Evolutionary conservation across 2,888 invertebrate genomes (phyloP), one percentile per base, ranked within the genome.

Genomic region (Amiota minor): DNA sequence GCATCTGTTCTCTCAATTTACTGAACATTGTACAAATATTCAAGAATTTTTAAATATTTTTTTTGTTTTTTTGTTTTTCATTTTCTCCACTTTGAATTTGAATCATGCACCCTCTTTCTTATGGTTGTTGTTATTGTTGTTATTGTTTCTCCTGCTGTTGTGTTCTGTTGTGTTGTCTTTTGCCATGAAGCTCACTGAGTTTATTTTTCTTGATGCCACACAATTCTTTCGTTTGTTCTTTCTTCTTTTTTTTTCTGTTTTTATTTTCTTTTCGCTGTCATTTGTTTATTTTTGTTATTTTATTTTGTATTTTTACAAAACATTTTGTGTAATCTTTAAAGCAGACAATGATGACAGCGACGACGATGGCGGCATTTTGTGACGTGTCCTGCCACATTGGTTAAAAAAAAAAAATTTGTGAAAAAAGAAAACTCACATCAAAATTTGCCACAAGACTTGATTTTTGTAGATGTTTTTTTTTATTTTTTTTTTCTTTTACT

Each of bases 241-340:
- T 77, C 65, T 20, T 20, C 70, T 69, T 16, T 80, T 80, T 72
- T 68, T 49, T 68, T 46, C 16, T 64, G 64, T 45, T 11, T 49
- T 53, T 53, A 53, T 53, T 53, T 53, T 53, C 12, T 53, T 53
- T 53, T 6, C 4, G n/a, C n/a, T 53, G n/a, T 11, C 18, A 49
- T 49, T 47, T 18, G 23, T 12, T 70, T 16, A 35, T 55, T 69
- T 18, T 67, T 61, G 45, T 72, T 80, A 76, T 77, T 81, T 81
- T 83, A 80, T 79, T 83, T 85, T 84, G 79, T 83, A 81, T 80
- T 85, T 81, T 35, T 35, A 35, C 35, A 35, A 35, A 35, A 83
- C 81, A 81, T 83, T 85, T 83, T 79, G 84, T 84, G 81, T 86
- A 86, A 87, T 86, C 86, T 85, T 85, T 84, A 84, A 86, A 84